Base-by-base conservation (phyloP, 2,797 vertebrate genomes). In the Dendrocincla fuliginosa region DNA sequence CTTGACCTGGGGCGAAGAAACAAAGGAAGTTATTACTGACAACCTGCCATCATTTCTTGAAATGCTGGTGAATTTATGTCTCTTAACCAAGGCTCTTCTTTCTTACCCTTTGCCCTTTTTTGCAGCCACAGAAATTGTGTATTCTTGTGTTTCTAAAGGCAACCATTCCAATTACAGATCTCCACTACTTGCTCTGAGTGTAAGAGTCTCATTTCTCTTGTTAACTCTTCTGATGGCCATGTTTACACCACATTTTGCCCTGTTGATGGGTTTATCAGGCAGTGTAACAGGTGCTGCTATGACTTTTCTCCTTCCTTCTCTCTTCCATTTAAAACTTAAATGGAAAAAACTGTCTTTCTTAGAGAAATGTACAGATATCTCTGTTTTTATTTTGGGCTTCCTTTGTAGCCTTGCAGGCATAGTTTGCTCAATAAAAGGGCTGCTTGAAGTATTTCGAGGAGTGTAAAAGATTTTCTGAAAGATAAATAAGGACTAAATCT, bases 41-140 rank as follows among this genome's bases (percentile, higher is more conserved):
- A 99, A 99, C 89, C 96, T 98, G 83, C 98, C 98, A 75, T 90
- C 95, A 41, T 96, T 97, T 91, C 97, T 99, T 61, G 97, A 98
- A 88, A 98, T 97, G 17, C 39, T 98, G 16, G 98, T 98, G 95
- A 99, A 98, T 96, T 94, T 98, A 90, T 98, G 98, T 69, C 97
- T 99, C 56, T 94, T 98, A 93, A 95, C 96, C 6, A 99, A 98
- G 87, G 98, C 98, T 28, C 97, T 98, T 55, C 97, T 98, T 81
- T 98, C 98, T 89, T 99, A 98, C 96, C 98, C 98, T 57, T 97
- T 98, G 96, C 98, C 98, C 15, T 98, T 98, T 93, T 98, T 98
- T 93, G 97, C 98, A 44, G 96, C 97, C n/a, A 97, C 98, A 63
- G 98, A 98, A 95, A 98, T 98, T 69, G 95, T 98, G 35, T 97